phyloP scores from a whole-genome alignment of 1,140 invertebrate species.

The Oreohelix idahoensis region DNA sequence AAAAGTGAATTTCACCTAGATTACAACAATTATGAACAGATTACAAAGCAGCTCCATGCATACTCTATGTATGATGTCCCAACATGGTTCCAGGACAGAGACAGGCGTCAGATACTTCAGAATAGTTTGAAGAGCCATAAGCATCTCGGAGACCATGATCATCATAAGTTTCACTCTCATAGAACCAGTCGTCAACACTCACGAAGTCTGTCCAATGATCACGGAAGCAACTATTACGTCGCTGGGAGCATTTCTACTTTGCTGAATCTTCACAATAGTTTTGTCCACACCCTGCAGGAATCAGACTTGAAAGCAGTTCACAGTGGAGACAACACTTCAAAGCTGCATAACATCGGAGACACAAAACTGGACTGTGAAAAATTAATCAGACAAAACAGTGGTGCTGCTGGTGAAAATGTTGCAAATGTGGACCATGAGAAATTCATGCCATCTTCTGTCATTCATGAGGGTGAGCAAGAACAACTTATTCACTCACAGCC shows the following conservation, averaged over 20 bases:
- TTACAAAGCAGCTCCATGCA: background rate
- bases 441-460: background rate
- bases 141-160: background rate
- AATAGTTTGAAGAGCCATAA: background rate
- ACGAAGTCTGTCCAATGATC: background rate
- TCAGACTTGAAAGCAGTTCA: background rate
- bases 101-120: background rate
- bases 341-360: background rate
- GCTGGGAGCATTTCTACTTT: constrained; percentile 31
- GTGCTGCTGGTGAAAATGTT: background rate
- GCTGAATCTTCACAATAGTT: constrained; percentile 11
- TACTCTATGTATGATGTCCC: constrained; percentile 7
- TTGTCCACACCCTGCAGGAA: background rate
- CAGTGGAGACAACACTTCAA: background rate
- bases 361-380: too few relatives aligned
- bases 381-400: too few relatives aligned
- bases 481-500: too few relatives aligned
- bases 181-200: background rate
- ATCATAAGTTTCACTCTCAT: background rate
- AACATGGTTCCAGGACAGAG: background rate
- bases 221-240: constrained; percentile 19
- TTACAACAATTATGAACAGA: background rate
- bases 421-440: background rate
- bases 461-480: too few relatives aligned
- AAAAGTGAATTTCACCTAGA: background rate